These are phyloP conservation scores for Brachypodius melanocephalos DNA, from an alignment of 2,113 vertebrate genomes.

Conservation along the genomic window DNA sequence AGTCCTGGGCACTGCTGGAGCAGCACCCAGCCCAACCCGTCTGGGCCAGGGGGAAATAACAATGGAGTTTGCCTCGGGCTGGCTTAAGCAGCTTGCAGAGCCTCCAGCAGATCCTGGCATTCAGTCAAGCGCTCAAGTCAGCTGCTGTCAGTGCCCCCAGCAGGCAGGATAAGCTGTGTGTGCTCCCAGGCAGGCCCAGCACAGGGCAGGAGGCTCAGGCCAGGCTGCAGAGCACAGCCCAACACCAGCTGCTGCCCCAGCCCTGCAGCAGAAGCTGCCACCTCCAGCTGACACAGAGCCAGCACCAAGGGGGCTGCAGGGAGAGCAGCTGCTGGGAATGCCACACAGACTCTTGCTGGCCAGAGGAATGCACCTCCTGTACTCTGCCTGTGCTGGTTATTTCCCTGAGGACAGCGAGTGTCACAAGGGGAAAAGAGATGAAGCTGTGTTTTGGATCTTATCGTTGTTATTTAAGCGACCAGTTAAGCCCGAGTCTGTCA, in stretches of 20 bases:
- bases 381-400: background rate
- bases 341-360: accelerated
- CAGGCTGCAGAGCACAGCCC: background rate
- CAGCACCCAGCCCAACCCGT: background rate
- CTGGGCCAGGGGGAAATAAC: background rate
- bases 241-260: background rate
- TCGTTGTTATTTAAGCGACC: background rate
- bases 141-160: background rate
- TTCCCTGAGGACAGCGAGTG: background rate
- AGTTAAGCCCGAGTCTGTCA: background rate
- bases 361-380: background rate
- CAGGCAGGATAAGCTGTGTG: background rate
- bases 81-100: background rate
- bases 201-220: background rate
- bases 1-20: background rate
- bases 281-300: background rate
- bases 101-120: background rate
- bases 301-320: background rate
- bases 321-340: background rate
- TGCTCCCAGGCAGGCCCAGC: background rate
- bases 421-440: background rate
- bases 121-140: background rate
- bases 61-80: background rate
- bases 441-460: background rate
- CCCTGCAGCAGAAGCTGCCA: background rate